A percentile compares a stretch with the other conserved stretches of the same genome.
Conservation (phyloP, 2,888 invertebrate genomes). For the Belgica antarctica region DNA sequence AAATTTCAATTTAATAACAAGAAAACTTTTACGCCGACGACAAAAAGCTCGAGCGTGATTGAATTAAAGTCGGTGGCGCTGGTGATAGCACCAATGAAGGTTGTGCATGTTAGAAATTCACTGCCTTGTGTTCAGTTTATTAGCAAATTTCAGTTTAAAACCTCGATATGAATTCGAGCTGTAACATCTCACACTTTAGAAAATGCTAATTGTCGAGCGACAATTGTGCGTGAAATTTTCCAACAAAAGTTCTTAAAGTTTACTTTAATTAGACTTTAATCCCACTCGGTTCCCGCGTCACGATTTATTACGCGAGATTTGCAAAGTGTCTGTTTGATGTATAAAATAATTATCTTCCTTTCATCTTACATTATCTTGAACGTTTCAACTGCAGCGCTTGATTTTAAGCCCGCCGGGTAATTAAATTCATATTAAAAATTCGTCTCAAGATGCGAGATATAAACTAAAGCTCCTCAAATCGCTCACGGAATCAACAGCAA, state of each 20-base stretch:
- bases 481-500: background rate
- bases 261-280: too few relatives aligned
- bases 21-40: slow-evolving; percentile 8
- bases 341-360: slow-evolving; percentile 38
- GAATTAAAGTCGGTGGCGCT: slow-evolving; percentile 10
- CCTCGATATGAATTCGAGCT: slow-evolving; percentile 30
- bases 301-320: background rate
- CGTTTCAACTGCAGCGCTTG: background rate
- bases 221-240: background rate
- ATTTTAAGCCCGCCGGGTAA: slow-evolving; percentile 33
- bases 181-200: slow-evolving; percentile 33
- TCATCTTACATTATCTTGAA: slow-evolving; percentile 20
- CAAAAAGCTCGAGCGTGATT: slow-evolving; percentile 10
- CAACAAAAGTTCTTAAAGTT: background rate
- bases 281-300: too few relatives aligned
- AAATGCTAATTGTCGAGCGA: background rate
- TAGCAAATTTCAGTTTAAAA: too few relatives aligned
- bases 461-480: background rate
- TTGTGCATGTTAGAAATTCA: background rate
- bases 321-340: slow-evolving; percentile 33
- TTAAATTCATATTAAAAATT: slow-evolving; percentile 37
- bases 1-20: slow-evolving; percentile 29
- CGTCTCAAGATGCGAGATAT: background rate
- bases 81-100: slow-evolving; percentile 8
- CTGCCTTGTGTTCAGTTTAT: too few relatives aligned